Evolutionary conservation across 1,140 invertebrate genomes (phyloP), one percentile per base, ranked within the genome.

Genomic region (Samia ricini): DNA sequence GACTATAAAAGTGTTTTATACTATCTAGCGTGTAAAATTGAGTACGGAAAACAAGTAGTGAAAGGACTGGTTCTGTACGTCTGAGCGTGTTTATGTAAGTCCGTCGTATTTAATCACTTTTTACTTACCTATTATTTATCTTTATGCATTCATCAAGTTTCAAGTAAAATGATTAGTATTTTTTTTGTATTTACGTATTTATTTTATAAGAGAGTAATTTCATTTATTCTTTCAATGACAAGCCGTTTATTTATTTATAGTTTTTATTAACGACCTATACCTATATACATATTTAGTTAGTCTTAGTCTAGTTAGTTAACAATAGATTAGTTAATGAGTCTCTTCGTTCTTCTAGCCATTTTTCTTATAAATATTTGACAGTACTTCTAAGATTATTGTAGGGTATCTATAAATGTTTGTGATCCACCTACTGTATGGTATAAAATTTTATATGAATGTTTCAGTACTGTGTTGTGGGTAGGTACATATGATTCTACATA

Each of bases 1-100:
- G 6, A 42, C 24, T 5, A 20, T 57, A 57, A 1, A 21, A 61
- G 12, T 26, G 33, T 56, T 66, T 62, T 4, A 80, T 74, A 81
- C 61, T 74, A 70, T 59, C 68, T 69, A 68, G 56, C 36, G 56
- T 57, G 26, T 57, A 42, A 57, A 57, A 57, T 57, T 36, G 24
- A 20, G 26, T 18, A 23, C 22, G 21, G 36, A n/a, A 57, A 36
- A 57, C 56, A 19, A 57, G 56, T 66, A 69, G 61, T 72, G 63
- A 72, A 71, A 70, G 70, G 56, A 68, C 26, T 61, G 24, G 42
- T 71, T 18, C 19, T 36, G 26, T 42, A 33, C 24, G 15, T 57
- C 63, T 66, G 55, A 3, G 19, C 51, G 60, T 68, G 69, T 80
- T 78, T 74, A 80, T 75, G 81, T 83, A 80, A 84, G 77, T 79